These are phyloP conservation scores for Tetranychus urticae DNA, from an alignment of 1,140 invertebrate species.

Conservation along the genomic window DNA sequence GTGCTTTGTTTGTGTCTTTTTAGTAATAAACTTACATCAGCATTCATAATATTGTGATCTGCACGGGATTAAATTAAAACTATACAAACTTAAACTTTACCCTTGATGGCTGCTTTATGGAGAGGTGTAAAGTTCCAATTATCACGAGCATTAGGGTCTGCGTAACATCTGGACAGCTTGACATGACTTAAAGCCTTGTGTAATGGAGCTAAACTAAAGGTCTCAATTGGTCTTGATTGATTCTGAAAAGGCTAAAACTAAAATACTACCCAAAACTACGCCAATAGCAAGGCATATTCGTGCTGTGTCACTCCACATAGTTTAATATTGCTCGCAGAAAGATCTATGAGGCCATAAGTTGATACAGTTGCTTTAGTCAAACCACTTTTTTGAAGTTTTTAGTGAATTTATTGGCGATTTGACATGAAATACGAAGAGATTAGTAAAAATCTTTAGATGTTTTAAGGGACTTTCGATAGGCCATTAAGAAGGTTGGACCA, in stretches of 20 bases:
- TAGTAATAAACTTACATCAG: constrained; percentile 32
- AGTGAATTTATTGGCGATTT: constrained; percentile 26
- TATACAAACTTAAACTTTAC: constrained; percentile 86
- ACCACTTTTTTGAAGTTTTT: constrained; percentile 15
- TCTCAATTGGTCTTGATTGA: no score
- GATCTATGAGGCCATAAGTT: constrained; percentile 27
- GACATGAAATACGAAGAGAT: constrained; percentile 24
- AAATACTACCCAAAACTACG: constrained; percentile 21
- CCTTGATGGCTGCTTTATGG: constrained; percentile 85
- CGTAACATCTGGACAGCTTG: constrained; percentile 55
- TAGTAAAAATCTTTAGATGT: constrained; percentile 28
- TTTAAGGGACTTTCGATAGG: constrained; percentile 28
- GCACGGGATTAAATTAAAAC: constrained; percentile 58
- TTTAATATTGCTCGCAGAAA: constrained; percentile 33
- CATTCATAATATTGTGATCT: constrained; percentile 50
- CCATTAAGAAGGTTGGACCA: constrained; percentile 28
- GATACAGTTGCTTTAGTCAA: constrained; percentile 20
- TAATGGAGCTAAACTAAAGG: constrained; percentile 15
- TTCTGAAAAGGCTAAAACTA: no score
- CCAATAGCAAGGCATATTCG: constrained; percentile 23
- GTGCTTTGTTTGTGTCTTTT: no score
- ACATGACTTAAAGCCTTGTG: no score
- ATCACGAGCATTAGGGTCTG: constrained; percentile 71
- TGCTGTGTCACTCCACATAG: constrained; percentile 24
- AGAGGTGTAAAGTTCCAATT: constrained; percentile 87